Conservation (phyloP, 2,888 invertebrate genomes). For the Eulithis prunata region DNA sequence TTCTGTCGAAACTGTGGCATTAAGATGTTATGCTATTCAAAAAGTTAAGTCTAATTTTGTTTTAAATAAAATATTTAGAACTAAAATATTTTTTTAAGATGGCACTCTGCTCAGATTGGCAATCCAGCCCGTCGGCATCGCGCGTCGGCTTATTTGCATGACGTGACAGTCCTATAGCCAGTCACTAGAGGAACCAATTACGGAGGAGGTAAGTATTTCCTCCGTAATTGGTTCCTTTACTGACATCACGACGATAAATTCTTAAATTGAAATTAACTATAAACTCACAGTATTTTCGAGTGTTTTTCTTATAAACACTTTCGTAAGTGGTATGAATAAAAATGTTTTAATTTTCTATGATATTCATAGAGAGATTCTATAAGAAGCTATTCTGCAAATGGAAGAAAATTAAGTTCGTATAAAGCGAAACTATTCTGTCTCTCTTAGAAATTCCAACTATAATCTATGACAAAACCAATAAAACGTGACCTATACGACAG, state of each 20-base stretch:
- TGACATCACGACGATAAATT: constrained; percentile 52
- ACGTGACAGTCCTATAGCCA: constrained; percentile 68
- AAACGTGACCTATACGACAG: not conserved
- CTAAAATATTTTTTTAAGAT: constrained; percentile 51
- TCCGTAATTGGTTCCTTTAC: constrained; percentile 61
- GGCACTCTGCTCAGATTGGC: constrained; percentile 69
- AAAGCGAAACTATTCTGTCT: not conserved
- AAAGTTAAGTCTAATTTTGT: too few species aligned
- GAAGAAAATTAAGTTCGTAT: too few species aligned
- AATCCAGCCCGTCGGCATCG: constrained; percentile 49
- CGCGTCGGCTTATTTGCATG: constrained; percentile 61
- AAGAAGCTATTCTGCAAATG: too few species aligned
- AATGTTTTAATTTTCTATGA: too few species aligned
- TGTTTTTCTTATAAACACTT: not conserved
- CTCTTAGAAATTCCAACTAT: too few species aligned
- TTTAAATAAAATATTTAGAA: too few species aligned
- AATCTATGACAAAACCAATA: not conserved
- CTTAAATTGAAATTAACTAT: constrained; percentile 46
- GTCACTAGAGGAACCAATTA: too few species aligned
- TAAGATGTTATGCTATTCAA: too few species aligned
- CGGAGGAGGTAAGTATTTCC: too few species aligned
- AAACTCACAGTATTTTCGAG: not conserved
- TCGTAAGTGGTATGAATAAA: too few species aligned
- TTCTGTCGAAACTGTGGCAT: not conserved
- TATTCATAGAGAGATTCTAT: too few species aligned